A percentile compares a stretch with the other conserved stretches of the same genome.
Conservation (phyloP, 1,140 invertebrate genomes). For the Nasonia vitripennis region DNA sequence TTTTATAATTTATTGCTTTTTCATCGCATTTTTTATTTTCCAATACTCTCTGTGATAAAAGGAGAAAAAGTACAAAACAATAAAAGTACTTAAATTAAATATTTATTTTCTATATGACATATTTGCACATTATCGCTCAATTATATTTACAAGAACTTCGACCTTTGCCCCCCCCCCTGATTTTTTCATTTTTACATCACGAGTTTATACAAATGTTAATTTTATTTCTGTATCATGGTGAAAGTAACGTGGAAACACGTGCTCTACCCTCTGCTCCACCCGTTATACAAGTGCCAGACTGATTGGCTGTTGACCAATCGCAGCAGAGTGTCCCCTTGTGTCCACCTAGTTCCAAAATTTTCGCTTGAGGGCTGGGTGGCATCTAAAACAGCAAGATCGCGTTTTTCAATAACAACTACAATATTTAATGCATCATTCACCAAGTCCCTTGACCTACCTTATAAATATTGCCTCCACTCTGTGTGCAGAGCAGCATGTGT, state of each 20-base stretch:
- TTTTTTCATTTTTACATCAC: slow-evolving; percentile 56
- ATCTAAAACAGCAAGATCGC: slow-evolving; percentile 63
- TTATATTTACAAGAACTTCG: slow-evolving; percentile 44
- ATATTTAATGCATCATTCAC: slow-evolving; percentile 12
- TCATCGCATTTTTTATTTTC: background rate
- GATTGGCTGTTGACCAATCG: slow-evolving; percentile 81
- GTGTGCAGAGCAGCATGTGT: slow-evolving; percentile 78
- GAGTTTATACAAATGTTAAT: slow-evolving; percentile 73
- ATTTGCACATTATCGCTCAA: slow-evolving; percentile 33
- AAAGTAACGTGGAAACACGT: slow-evolving; percentile 78
- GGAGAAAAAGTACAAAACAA: background rate
- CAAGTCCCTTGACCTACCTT: slow-evolving; percentile 71
- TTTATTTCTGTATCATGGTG: slow-evolving; percentile 73
- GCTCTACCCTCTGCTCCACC: slow-evolving; percentile 79
- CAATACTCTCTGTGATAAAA: background rate
- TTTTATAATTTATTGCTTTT: slow-evolving; percentile 19
- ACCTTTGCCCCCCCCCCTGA: background rate
- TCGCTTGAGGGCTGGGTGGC: slow-evolving; percentile 69
- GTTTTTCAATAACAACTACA: background rate
- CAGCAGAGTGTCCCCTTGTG: slow-evolving; percentile 78
- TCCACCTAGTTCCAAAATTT: slow-evolving; percentile 77
- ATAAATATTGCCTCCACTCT: slow-evolving; percentile 78
- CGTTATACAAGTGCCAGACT: slow-evolving; percentile 80
- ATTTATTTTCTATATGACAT: slow-evolving; percentile 48
- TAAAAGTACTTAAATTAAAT: slow-evolving; percentile 48